Base-by-base conservation (phyloP, 2,888 invertebrate genomes). In the Ceraclea dissimilis region DNA sequence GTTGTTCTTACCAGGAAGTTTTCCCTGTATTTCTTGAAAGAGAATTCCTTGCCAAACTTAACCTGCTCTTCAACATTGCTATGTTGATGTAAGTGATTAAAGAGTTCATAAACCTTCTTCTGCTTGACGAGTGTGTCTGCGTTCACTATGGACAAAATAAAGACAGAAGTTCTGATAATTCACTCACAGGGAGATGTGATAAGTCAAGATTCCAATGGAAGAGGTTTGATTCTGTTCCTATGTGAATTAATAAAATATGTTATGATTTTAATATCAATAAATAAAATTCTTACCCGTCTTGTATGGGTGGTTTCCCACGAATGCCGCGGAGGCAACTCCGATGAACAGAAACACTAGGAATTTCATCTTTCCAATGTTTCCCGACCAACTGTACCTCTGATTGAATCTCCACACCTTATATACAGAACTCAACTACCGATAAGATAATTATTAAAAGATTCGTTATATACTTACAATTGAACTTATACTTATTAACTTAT, bases 41-140 rank as follows among this genome's bases (percentile, higher is more conserved):
- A 66, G 62, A 70, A 76, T 31, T 68, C 69, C 11, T 64, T 65
- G 49, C 71, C 74, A 39, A 70, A 60, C 61, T 71, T 71, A 64
- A 68, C 71, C 65, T 72, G 73, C 8, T 74, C 73, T 19, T 70
- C 66, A 22, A 71, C 64, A 39, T 60, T 51, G 63, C 72, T 68
- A 16, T 72, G 72, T 63, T 71, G 78, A 21, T 73, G 68, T 10
- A 74, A 67, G 58, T 74, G 71, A 64, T 75, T 70, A 62, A 79
- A 73, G 2, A 80, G 71, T 8, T 71, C 68, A 44, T 77, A 68
- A 50, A 80, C 65, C 60, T 69, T 70, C 64, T 73, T 73, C 64
- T 80, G 79, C 48, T 68, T 71, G 58, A 69, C 64, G 48, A 78
- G 66, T 54, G 69, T 70, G 8, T 64, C 69, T 64, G 71, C 68